Conservation (phyloP, 2,888 invertebrate genomes). For the Neria commutata region DNA sequence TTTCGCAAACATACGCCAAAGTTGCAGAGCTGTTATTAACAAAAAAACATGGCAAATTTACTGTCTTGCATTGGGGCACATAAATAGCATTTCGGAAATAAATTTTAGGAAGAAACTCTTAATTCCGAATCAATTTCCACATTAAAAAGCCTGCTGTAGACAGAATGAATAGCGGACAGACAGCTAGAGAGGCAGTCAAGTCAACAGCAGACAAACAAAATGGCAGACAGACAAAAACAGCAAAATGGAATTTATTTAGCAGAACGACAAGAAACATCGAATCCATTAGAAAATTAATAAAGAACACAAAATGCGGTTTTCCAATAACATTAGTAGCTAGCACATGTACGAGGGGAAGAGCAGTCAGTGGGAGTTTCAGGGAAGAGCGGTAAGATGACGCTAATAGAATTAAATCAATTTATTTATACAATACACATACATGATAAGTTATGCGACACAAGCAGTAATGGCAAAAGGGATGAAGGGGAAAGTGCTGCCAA, state of each 20-base stretch:
- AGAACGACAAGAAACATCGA: slow-evolving; percentile 34
- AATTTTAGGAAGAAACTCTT: slow-evolving; percentile 24
- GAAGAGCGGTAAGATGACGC: slow-evolving; percentile 28
- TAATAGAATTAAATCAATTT: slow-evolving; percentile 44
- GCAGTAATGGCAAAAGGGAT: neutral
- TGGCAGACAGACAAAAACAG: neutral
- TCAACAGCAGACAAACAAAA: neutral
- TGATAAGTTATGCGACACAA: slow-evolving; percentile 12
- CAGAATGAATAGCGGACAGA: too few species aligned
- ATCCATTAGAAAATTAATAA: slow-evolving; percentile 61
- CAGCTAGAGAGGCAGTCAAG: too few species aligned
- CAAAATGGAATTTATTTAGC: slow-evolving; percentile 13
- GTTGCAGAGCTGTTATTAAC: too few species aligned
- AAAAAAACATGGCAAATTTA: too few species aligned
- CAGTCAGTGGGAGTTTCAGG: neutral
- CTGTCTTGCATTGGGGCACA: slow-evolving; percentile 29
- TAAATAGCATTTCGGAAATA: slow-evolving; percentile 48
- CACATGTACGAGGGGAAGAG: neutral
- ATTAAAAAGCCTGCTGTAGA: slow-evolving; percentile 3
- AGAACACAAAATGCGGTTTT: slow-evolving; percentile 45
- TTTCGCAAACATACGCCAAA: neutral
- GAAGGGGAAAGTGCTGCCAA: neutral
- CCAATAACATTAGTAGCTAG: too few species aligned
- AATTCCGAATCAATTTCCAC: neutral
- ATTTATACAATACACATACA: too few species aligned